These are phyloP conservation scores for Mola mola DNA, from an alignment of 2,113 vertebrate genomes.

Conservation along the genomic window DNA sequence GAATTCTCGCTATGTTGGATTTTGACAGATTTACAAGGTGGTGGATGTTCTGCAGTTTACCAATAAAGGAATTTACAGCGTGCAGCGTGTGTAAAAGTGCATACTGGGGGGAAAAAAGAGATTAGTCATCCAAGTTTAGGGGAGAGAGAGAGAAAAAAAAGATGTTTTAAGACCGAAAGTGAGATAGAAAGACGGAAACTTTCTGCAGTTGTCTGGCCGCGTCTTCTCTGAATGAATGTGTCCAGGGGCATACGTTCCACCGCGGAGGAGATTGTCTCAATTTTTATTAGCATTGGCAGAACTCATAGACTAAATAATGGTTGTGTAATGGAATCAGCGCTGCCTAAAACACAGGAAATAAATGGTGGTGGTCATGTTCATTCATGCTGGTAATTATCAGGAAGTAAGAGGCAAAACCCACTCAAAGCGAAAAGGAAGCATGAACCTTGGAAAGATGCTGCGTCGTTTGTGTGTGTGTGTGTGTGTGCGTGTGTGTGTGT, in stretches of 20 bases:
- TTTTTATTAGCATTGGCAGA: conserved; percentile 70
- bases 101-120: no score
- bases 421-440: conserved; percentile 65
- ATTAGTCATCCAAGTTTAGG: neutral
- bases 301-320: conserved; percentile 68
- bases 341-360: conserved; percentile 57
- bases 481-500: conserved; percentile 30
- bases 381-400: conserved; percentile 68
- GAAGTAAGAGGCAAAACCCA: no score
- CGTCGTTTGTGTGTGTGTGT: no score
- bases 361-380: conserved; percentile 66
- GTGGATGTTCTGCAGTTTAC: conserved; percentile 15
- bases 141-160: no score
- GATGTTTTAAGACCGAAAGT: conserved; percentile 1
- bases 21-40: conserved; percentile 42
- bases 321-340: conserved; percentile 67
- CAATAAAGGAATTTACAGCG: conserved; percentile 14
- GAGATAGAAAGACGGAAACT: conserved; percentile 24
- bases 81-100: neutral
- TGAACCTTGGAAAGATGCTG: conserved; percentile 69
- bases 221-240: conserved; percentile 35
- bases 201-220: conserved; percentile 44
- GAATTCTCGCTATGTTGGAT: conserved; percentile 30
- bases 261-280: conserved; percentile 56
- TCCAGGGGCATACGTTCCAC: conserved; percentile 46